phyloP scores from a whole-genome alignment of 2,888 invertebrate species.

The Xylota segnis region DNA sequence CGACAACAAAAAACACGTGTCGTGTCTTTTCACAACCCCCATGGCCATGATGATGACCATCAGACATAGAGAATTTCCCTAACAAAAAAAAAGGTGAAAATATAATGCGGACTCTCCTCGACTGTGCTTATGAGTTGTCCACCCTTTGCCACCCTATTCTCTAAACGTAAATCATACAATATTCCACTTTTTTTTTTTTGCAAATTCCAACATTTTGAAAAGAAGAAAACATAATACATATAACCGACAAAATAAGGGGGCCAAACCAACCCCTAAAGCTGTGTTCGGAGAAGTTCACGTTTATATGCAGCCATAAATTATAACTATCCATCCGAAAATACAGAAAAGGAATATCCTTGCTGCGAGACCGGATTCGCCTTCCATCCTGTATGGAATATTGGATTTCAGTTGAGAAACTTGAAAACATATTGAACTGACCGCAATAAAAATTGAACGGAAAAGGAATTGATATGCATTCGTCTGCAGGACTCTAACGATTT shows the following conservation, averaged over 20 bases:
- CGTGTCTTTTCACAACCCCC: slow-evolving; percentile 50
- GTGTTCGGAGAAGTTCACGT: slow-evolving; percentile 27
- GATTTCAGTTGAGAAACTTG: slow-evolving; percentile 72
- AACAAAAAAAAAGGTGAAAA: slow-evolving; percentile 60
- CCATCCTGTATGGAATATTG: slow-evolving; percentile 62
- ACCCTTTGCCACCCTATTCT: slow-evolving; percentile 42
- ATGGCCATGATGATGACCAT: slow-evolving; percentile 55
- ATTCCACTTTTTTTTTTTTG: slow-evolving; percentile 45
- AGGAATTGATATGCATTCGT: slow-evolving; percentile 74
- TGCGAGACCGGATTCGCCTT: slow-evolving; percentile 49
- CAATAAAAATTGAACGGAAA: slow-evolving; percentile 76
- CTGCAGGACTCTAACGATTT: slow-evolving; percentile 71
- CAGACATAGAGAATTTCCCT: slow-evolving; percentile 21
- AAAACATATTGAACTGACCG: slow-evolving; percentile 76
- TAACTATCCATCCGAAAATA: slow-evolving; percentile 60
- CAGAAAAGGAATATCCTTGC: slow-evolving; percentile 41
- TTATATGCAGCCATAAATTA: slow-evolving; percentile 70
- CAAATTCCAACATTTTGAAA: slow-evolving; percentile 49
- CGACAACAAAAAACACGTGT: slow-evolving; percentile 75
- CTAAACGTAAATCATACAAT: slow-evolving; percentile 54
- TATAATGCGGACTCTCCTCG: slow-evolving; percentile 34
- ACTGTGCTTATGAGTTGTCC: slow-evolving; percentile 21
- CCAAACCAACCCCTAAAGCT: slow-evolving; percentile 14
- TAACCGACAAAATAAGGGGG: slow-evolving; percentile 9
- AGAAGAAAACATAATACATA: not conserved